Evolutionary conservation across 2,888 invertebrate genomes (phyloP), one percentile per base, ranked within the genome.

Genomic region (Dryocosmus kuriphilus): DNA sequence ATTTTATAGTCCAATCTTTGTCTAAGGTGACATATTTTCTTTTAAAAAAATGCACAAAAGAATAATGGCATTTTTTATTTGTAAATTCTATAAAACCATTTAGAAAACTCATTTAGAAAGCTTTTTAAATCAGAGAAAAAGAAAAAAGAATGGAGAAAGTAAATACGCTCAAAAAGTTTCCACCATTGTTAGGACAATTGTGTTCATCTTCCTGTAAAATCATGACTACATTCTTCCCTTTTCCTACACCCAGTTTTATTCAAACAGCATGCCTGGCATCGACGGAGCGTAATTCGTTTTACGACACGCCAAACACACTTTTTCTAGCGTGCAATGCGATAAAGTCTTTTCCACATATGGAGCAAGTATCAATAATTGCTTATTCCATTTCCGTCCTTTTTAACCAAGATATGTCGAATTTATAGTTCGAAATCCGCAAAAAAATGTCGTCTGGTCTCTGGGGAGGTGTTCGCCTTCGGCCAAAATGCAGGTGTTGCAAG

Each of bases 401-500:
- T 27, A 60, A 24, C 60, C 27, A 16, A 14, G 60, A 60, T 27
- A 60, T 27, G 60, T 60, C 5, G 60, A 27, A 27, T 60, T 60
- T 27, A 27, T 60, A 27, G 27, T 60, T 24, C n/a, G 14, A 22
- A 24, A 57, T 24, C 11, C 57, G 4, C 14, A 8, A 57, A 57
- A 57, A 57, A 57, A 57, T 55, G 1, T 24, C 24, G 7, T 24
- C 24, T 24, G 57, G 3, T 57, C 57, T n/a, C 11, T 57, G 57
- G 57, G 57, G 24, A 57, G 24, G 11, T 57, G 57, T 57, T 5
- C 57, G 57, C 57, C 8, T 57, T 57, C 14, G 57, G 24, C 11
- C 57, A 24, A 7, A 57, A 57, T 57, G 57, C 57, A 57, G 57
- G 57, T 57, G 57, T 57, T 57, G 57, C 24, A 57, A 24, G 14